phyloP scores from a whole-genome alignment of 2,113 vertebrate genomes.

The Thryonomys swinderianus region DNA sequence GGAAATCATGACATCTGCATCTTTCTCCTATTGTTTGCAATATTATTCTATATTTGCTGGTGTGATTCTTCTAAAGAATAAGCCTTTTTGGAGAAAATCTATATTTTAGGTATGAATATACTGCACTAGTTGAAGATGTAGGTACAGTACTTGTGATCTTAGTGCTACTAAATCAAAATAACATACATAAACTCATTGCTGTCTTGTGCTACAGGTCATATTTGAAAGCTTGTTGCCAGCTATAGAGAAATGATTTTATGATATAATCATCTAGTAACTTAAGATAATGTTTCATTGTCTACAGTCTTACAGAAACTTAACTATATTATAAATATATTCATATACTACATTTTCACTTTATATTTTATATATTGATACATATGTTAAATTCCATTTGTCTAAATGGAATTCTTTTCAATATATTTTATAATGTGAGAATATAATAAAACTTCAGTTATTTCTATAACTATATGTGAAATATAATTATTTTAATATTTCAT shows the following conservation, averaged over 20 bases:
- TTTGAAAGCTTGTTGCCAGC: slow-evolving; percentile 64
- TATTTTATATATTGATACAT: slow-evolving; percentile 43
- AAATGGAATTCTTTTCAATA: slow-evolving; percentile 16
- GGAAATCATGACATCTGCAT: neutral
- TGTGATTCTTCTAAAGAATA: slow-evolving; percentile 42
- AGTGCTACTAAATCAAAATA: slow-evolving; percentile 52
- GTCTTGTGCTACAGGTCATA: slow-evolving; percentile 40
- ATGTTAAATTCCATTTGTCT: slow-evolving; percentile 57
- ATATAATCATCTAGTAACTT: slow-evolving; percentile 50
- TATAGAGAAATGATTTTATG: slow-evolving; percentile 59
- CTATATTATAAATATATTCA: neutral
- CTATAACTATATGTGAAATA: slow-evolving; percentile 17
- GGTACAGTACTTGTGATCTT: neutral
- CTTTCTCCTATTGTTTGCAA: slow-evolving; percentile 55
- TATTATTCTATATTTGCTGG: slow-evolving; percentile 53
- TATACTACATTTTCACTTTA: slow-evolving; percentile 27
- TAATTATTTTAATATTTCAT: slow-evolving; percentile 45
- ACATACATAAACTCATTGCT: slow-evolving; percentile 47
- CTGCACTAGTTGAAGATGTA: slow-evolving; percentile 56
- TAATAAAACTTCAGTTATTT: slow-evolving; percentile 51
- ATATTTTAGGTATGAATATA: slow-evolving; percentile 63
- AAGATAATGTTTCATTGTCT: slow-evolving; percentile 45
- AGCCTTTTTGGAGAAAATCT: slow-evolving; percentile 69
- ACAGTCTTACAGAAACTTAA: slow-evolving; percentile 27
- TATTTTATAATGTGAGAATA: slow-evolving; percentile 44